Evolutionary conservation across 2,797 vertebrate species (phyloP), one percentile per base, ranked within the genome.

Genomic region (Ciconia nigra): DNA sequence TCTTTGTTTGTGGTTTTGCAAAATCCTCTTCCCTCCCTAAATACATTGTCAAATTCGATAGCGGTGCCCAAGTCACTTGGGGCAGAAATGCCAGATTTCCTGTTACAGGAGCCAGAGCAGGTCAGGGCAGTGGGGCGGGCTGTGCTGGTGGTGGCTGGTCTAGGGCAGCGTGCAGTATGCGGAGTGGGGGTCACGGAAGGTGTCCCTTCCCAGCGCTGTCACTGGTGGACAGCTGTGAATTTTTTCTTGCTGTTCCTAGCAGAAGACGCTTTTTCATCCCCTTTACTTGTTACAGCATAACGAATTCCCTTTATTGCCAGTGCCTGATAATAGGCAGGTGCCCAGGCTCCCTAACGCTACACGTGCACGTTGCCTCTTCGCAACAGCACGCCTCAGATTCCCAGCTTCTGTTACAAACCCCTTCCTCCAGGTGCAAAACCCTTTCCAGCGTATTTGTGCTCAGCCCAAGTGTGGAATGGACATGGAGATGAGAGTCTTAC

Each of bases 341-440:
- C 63, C 66, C 83, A 20, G 57, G 2, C 39, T 22, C 49, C 62
- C 67, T n/a, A 28, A 5, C 1, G 3, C 15, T 5, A 1, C 63
- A 7, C 0, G 1, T 4, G 29, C 15, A 3, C 1, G 7, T 49
- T 67, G 42, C 44, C 31, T 35, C 29, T 66, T 37, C 10, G 6
- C 46, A 67, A 18, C 21, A 46, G 52, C 33, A 42, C 16, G 2
- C 13, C 39, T 55, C 58, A 47, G 58, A 13, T 10, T 55, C 44
- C 77, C 70, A 31, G 28, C 24, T 52, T 18, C 31, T 62, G 35
- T 15, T 33, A 35, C 35, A 61, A 42, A 51, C 28, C 71, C 51
- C 35, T 25, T 72, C 37, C 33, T 59, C 42, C 54, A 39, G 25
- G 17, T 55, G 73, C 61, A 62, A 39, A 84, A 1, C 44, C 42